Percentiles rank a stretch among this genome's conserved stretches.
Evolutionary conservation across 2,888 invertebrate species (phyloP).

Genomic region (Mythimna pallens): DNA sequence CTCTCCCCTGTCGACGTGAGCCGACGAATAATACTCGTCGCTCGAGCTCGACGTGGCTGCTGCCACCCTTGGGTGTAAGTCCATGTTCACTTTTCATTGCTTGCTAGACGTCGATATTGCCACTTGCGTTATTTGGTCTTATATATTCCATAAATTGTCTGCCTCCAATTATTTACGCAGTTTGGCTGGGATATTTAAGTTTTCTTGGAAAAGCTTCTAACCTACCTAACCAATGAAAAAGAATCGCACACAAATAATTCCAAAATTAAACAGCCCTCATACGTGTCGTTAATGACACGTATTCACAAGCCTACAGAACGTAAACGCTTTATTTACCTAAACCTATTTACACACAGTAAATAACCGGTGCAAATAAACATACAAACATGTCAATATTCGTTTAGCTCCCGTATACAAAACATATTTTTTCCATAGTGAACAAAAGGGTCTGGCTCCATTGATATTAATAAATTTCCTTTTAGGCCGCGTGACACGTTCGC

Average conservation of each 20-base stretch:
- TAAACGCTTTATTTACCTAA: constrained; percentile 26
- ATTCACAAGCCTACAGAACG: constrained; percentile 19
- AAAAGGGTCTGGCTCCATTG: constrained; percentile 44
- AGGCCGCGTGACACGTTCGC: constrained; percentile 22
- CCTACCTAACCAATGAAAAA: constrained; percentile 18
- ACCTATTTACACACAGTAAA: constrained; percentile 38
- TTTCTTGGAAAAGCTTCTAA: background rate
- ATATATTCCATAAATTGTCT: background rate
- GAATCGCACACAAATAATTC: background rate
- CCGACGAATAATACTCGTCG: too few relatives aligned
- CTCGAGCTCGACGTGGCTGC: too few relatives aligned
- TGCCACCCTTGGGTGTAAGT: too few relatives aligned
- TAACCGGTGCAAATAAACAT: constrained; percentile 33
- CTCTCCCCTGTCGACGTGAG: too few relatives aligned
- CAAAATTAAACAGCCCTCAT: constrained; percentile 1
- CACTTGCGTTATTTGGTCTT: too few relatives aligned
- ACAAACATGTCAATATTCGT: constrained; percentile 46
- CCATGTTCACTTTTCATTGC: too few relatives aligned
- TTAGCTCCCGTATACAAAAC: constrained; percentile 25
- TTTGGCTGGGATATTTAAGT: background rate
- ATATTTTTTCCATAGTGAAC: constrained; percentile 25
- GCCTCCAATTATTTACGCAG: background rate
- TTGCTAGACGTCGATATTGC: too few relatives aligned
- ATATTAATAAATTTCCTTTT: constrained; percentile 55
- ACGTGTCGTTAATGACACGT: constrained; percentile 33